Evolutionary conservation across 2,113 vertebrate species (phyloP).

Genomic region (Lynx canadensis): DNA sequence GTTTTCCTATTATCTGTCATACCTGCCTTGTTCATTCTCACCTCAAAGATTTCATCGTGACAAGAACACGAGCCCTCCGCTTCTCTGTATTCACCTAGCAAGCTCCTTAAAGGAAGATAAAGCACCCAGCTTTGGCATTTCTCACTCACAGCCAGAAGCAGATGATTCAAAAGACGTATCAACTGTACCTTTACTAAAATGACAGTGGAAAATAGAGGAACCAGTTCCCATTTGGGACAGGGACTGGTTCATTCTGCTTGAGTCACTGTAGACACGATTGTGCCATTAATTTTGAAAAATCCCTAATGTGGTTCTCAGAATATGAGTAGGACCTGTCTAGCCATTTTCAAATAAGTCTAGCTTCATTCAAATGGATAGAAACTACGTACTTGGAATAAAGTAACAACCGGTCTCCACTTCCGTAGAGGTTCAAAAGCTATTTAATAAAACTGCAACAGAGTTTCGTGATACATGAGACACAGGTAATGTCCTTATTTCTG

Average conservation of each 20-base stretch:
- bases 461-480: neutral
- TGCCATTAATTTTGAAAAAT: neutral
- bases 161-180: neutral
- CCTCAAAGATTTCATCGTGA: neutral
- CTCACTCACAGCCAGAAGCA: neutral
- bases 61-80: neutral
- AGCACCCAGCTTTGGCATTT: neutral
- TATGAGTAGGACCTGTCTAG: neutral
- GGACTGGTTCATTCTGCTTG: neutral
- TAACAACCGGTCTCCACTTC: neutral
- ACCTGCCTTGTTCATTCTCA: neutral
- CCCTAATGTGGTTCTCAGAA: neutral
- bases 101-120: neutral
- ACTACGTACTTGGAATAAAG: neutral
- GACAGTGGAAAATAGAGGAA: neutral
- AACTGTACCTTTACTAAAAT: neutral
- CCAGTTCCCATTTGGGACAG: neutral
- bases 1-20: slow-evolving; percentile 12
- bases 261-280: neutral
- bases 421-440: neutral
- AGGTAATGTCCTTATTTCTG: neutral
- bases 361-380: neutral
- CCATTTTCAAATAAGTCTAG: slow-evolving; percentile 22
- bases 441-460: neutral
- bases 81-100: neutral